Evolutionary conservation across 92 coral and sea anemone species (phyloP).

Genomic region (Meandrina meandrites): DNA sequence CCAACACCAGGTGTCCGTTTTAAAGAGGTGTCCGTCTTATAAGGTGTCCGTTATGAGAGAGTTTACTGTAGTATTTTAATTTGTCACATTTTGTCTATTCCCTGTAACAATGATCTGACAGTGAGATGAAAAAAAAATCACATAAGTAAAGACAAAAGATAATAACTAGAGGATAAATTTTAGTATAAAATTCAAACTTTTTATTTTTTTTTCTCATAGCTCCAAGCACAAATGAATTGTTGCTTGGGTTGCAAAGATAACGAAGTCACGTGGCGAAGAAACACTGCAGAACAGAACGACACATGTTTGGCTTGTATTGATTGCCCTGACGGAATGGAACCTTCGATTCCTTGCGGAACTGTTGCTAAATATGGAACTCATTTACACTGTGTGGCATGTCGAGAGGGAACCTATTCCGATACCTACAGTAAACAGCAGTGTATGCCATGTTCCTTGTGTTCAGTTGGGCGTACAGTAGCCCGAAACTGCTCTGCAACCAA

Average conservation of each 20-base stretch:
- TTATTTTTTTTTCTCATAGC: background rate
- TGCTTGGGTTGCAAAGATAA: conserved; percentile 17
- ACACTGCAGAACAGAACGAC: background rate
- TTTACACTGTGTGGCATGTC: conserved; percentile 25
- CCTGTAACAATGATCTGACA: background rate
- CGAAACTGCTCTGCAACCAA: conserved; percentile 24
- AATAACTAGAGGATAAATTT: background rate
- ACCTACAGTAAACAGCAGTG: background rate
- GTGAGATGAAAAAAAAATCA: background rate
- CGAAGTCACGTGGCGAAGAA: conserved; percentile 24
- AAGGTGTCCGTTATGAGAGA: no score
- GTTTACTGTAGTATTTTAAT: no score
- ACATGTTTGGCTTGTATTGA: conserved; percentile 16
- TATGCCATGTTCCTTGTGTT: conserved; percentile 17
- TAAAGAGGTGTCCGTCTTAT: no score
- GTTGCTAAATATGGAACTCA: conserved; percentile 14
- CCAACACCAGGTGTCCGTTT: no score
- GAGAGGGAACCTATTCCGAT: conserved; percentile 12
- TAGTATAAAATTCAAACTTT: background rate
- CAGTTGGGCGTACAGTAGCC: background rate
- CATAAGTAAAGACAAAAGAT: no score
- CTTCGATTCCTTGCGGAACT: conserved; percentile 22
- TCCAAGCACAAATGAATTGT: background rate
- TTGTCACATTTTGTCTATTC: background rate
- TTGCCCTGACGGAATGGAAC: conserved; percentile 42